phyloP scores from a whole-genome alignment of 1,140 invertebrate genomes.

The Meteorus sp. region DNA sequence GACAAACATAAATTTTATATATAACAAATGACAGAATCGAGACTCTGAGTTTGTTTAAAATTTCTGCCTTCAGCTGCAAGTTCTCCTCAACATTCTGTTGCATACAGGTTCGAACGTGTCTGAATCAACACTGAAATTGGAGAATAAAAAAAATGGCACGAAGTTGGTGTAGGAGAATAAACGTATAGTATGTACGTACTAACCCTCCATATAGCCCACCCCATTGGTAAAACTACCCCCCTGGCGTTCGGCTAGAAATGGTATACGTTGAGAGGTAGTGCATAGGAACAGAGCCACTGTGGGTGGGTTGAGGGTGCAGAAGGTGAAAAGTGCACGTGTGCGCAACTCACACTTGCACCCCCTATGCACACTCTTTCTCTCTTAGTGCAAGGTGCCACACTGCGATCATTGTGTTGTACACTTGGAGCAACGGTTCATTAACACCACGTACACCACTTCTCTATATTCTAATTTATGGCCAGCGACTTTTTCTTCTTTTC shows the following conservation, averaged over 20 bases:
- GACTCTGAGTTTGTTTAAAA: too few species aligned
- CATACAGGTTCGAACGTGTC: slow-evolving; percentile 3
- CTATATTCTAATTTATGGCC: not conserved
- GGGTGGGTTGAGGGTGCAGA: too few species aligned
- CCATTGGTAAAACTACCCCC: slow-evolving; percentile 36
- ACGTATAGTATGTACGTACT: slow-evolving; percentile 11
- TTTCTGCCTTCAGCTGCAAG: too few species aligned
- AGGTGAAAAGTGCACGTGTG: slow-evolving; percentile 34
- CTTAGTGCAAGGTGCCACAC: slow-evolving; percentile 39
- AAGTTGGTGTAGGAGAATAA: slow-evolving; percentile 10
- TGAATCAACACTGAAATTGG: too few species aligned
- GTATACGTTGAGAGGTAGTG: slow-evolving; percentile 37
- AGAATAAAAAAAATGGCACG: too few species aligned
- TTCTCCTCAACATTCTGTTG: too few species aligned
- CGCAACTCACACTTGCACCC: slow-evolving; percentile 26
- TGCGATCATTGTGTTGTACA: slow-evolving; percentile 36
- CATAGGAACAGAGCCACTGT: too few species aligned
- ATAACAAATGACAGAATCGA: too few species aligned
- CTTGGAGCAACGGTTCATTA: slow-evolving; percentile 38
- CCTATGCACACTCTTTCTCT: slow-evolving; percentile 28
- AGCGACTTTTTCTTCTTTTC: not conserved
- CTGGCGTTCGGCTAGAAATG: slow-evolving; percentile 35
- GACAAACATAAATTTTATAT: too few species aligned
- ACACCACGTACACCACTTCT: slow-evolving; percentile 2
- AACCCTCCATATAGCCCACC: slow-evolving; percentile 24